A percentile compares a stretch with the other conserved stretches of the same genome.
Evolutionary conservation across 2,113 vertebrate species (phyloP).

Genomic region (Gymnocephalus cernua): DNA sequence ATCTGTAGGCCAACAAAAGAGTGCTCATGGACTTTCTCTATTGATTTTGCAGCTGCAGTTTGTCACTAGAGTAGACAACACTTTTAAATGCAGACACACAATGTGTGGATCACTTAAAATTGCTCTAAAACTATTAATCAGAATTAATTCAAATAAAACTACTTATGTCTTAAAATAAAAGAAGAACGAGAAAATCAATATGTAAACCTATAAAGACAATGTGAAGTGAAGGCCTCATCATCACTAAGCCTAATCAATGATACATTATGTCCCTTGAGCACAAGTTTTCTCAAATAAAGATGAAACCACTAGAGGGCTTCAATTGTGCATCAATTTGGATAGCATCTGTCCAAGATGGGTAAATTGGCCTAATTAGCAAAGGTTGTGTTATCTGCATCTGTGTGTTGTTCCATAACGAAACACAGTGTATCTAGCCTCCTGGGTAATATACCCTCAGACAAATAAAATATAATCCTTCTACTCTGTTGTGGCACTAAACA

Average conservation of each 20-base stretch:
- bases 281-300: slow-evolving; percentile 16
- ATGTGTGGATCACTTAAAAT: slow-evolving; percentile 14
- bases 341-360: slow-evolving; percentile 13
- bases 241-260: slow-evolving; percentile 18
- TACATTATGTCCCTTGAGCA: slow-evolving; percentile 10
- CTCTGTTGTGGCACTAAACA: not conserved
- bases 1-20: slow-evolving; percentile 27
- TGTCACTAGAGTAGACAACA: not conserved
- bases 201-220: not conserved
- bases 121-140: not conserved
- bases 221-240: slow-evolving; percentile 21
- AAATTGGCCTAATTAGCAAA: slow-evolving; percentile 34
- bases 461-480: not conserved
- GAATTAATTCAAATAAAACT: not conserved
- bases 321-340: slow-evolving; percentile 27
- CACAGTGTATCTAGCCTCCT: slow-evolving; percentile 9
- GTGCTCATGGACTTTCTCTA: slow-evolving; percentile 8
- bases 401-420: slow-evolving; percentile 27
- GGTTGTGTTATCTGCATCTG: slow-evolving; percentile 27
- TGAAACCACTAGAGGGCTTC: slow-evolving; percentile 15
- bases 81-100: slow-evolving; percentile 1
- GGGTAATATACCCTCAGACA: slow-evolving; percentile 23
- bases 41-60: slow-evolving; percentile 19
- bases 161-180: slow-evolving; percentile 1
- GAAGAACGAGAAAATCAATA: not conserved